Conservation (phyloP, 2,888 invertebrate genomes). For the Iphiclides podalirius region DNA sequence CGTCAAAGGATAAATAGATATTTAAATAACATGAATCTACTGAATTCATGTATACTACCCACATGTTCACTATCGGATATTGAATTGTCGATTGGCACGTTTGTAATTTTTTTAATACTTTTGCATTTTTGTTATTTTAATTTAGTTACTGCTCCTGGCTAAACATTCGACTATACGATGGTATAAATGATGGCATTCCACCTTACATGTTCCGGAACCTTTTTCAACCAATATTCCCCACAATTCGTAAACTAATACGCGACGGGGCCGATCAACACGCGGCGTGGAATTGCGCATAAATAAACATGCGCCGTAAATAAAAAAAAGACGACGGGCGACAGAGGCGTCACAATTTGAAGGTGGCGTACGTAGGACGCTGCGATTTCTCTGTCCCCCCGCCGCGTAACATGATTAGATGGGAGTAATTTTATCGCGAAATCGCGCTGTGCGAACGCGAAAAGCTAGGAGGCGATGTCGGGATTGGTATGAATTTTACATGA, state of each 20-base stretch:
- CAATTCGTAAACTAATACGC: conserved; percentile 4
- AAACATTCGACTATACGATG: too few relatives aligned
- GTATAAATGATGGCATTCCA: too few relatives aligned
- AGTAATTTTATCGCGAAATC: conserved; percentile 71
- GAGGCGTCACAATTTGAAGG: conserved; percentile 24
- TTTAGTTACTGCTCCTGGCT: too few relatives aligned
- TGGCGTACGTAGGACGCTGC: conserved; percentile 33
- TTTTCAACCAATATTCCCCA: background rate
- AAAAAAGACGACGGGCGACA: conserved; percentile 22
- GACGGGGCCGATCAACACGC: background rate
- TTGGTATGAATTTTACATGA: conserved; percentile 75
- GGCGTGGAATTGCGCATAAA: conserved; percentile 13
- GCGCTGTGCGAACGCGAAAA: conserved; percentile 41
- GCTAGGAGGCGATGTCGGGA: conserved; percentile 41
- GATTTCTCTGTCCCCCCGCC: conserved; percentile 39
- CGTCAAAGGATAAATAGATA: too few relatives aligned
- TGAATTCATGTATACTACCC: too few relatives aligned
- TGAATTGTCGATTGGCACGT: too few relatives aligned
- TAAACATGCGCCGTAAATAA: conserved; percentile 26
- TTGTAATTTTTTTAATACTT: too few relatives aligned
- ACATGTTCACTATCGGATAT: too few relatives aligned
- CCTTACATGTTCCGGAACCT: too few relatives aligned
- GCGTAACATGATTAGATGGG: conserved; percentile 66
- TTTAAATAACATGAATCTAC: too few relatives aligned
- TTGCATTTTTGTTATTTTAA: too few relatives aligned